These are phyloP conservation scores for Holcopasites calliopsidis DNA, from an alignment of 1,140 invertebrate species.

Conservation along the genomic window DNA sequence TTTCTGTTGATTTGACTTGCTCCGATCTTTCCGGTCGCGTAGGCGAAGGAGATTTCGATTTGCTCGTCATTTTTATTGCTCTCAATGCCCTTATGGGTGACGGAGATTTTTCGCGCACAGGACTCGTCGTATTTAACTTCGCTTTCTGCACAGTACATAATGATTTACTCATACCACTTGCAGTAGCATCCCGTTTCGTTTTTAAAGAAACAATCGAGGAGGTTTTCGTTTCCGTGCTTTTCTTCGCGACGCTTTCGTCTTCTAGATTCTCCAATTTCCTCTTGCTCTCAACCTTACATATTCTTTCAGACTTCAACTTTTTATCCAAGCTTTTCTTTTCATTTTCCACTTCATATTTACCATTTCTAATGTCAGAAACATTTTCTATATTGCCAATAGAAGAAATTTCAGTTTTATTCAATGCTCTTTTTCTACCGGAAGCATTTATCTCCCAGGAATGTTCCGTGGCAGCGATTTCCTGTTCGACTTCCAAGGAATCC, in stretches of 20 bases:
- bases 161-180: background rate
- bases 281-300: background rate
- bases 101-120: background rate
- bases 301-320: background rate
- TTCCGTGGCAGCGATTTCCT: background rate
- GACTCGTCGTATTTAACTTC: background rate
- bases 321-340: background rate
- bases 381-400: background rate
- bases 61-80: conserved; percentile 19
- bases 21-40: conserved; percentile 12
- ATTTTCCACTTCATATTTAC: too few species aligned
- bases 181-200: background rate
- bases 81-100: background rate
- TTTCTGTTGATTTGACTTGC: background rate
- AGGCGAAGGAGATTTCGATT: conserved; percentile 49
- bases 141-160: conserved; percentile 1
- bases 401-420: background rate
- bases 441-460: conserved; percentile 34
- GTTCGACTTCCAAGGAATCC: conserved; percentile 31
- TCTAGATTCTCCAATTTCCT: background rate
- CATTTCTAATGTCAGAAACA: fast-evolving
- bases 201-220: background rate
- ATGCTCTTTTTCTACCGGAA: background rate
- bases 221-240: background rate
- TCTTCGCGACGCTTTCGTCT: background rate